phyloP scores from a whole-genome alignment of 2,888 invertebrate genomes.

The Girardia tigrina region DNA sequence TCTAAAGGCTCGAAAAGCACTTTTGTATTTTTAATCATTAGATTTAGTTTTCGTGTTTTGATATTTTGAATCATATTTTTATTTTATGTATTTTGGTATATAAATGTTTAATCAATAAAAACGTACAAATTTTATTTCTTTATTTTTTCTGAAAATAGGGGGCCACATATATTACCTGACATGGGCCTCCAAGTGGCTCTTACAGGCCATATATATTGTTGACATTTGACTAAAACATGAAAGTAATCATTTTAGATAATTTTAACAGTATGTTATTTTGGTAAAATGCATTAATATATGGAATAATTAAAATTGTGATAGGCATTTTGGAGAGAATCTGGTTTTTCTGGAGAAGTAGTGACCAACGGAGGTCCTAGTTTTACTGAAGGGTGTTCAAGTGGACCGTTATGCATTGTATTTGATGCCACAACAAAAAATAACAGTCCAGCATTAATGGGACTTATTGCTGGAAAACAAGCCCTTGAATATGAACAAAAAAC shows the following conservation, averaged over 20 bases:
- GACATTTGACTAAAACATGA: no score
- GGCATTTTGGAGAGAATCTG: constrained; percentile 47
- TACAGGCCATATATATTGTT: no score
- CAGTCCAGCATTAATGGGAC: constrained; percentile 49
- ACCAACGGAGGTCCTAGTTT: constrained; percentile 43
- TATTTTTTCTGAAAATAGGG: no score
- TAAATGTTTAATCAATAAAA: no score
- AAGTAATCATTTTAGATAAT: not conserved
- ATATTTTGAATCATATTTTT: no score
- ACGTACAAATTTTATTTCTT: no score
- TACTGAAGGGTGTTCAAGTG: constrained; percentile 40
- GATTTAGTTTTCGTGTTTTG: no score
- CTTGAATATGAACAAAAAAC: constrained; percentile 39
- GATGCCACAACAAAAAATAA: constrained; percentile 46
- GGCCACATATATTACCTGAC: no score
- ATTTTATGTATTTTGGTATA: no score
- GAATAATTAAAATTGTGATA: constrained; percentile 38
- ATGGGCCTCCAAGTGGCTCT: no score
- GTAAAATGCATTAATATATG: not conserved
- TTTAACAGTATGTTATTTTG: not conserved
- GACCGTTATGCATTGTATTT: constrained; percentile 47
- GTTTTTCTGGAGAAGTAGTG: constrained; percentile 49
- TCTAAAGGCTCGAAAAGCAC: no score
- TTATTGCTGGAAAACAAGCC: constrained; percentile 47
- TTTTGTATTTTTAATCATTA: no score